Base-by-base conservation (phyloP, 2,113 vertebrate genomes). In the Dissostichus mawsoni region DNA sequence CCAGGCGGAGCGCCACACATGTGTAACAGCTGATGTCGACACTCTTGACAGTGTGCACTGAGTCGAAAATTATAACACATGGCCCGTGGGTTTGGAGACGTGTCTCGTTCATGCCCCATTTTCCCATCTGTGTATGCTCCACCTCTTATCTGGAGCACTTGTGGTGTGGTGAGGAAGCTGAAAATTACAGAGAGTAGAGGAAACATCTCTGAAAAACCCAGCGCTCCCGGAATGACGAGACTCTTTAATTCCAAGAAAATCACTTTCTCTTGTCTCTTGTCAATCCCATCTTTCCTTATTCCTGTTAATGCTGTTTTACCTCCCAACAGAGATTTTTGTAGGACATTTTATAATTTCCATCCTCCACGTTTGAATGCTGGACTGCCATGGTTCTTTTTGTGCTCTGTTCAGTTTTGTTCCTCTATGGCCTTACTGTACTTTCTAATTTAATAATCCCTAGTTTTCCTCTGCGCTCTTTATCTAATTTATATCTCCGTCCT, bases 61-160 rank as follows among this genome's bases (percentile, higher is more conserved):
- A 83, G 65, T 66, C 67, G 77, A 85, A 89, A 88, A 89, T 74
- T 14, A 82, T 76, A 82, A 87, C 84, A 81, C 83, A 64, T 53
- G 84, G 83, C 90, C 85, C 48, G 57, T 82, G 86, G 82, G 76
- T 86, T 81, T 11, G 68, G 75, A 90, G 83, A 85, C 50, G 47
- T 33, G 50, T 63, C 77, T 79, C 70, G 70, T 76, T 87, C 86
- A 73, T 91, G 90, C 80, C 78, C 89, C 86, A 87, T 84, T 90
- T 89, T 87, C 84, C 65, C 76, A 67, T 69, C 65, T 5, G 69
- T 74, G 68, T 76, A 78, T 84, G 80, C 82, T 89, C 76, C 84
- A 76, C 81, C 89, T 90, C 91, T 87, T 72, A 77, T 91, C 76
- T 86, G 53, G 78, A 91, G 82, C 80, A 41, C 76, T 82, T 78